Evolutionary conservation across 1,140 invertebrate genomes (phyloP).

Genomic region (Uloborus diversus): DNA sequence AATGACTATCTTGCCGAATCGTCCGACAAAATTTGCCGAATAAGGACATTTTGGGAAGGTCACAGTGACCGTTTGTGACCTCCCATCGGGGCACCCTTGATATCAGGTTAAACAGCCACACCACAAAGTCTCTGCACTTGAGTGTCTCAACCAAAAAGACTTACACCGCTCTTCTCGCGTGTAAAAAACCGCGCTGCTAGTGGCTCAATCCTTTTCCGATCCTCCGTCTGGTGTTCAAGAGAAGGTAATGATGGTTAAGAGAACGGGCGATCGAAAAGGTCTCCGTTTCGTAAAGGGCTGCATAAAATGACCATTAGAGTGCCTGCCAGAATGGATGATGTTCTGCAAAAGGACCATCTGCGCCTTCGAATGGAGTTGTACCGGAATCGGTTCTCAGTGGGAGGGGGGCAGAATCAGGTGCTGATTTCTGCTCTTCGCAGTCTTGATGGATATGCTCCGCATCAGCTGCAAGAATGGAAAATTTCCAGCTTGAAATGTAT

Average conservation of each 20-base stretch:
- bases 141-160: background rate
- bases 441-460: too few relatives aligned
- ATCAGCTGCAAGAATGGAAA: too few relatives aligned
- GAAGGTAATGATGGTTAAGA: constrained; percentile 42
- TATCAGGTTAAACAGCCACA: too few relatives aligned
- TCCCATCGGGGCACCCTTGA: too few relatives aligned
- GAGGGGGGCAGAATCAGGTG: background rate
- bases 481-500: too few relatives aligned
- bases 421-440: background rate
- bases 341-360: constrained; percentile 5
- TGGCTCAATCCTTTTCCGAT: constrained; percentile 23
- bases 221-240: background rate
- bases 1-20: too few relatives aligned
- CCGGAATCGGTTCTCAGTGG: background rate
- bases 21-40: too few relatives aligned
- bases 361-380: background rate
- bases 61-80: too few relatives aligned
- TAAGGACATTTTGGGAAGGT: too few relatives aligned
- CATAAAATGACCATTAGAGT: constrained; percentile 53
- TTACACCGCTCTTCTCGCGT: background rate
- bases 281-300: constrained; percentile 32
- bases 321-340: constrained; percentile 8
- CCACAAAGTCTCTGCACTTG: too few relatives aligned
- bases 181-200: background rate
- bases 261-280: constrained; percentile 25